phyloP scores from a whole-genome alignment of 2,113 vertebrate species.

The Saimiri boliviensis region DNA sequence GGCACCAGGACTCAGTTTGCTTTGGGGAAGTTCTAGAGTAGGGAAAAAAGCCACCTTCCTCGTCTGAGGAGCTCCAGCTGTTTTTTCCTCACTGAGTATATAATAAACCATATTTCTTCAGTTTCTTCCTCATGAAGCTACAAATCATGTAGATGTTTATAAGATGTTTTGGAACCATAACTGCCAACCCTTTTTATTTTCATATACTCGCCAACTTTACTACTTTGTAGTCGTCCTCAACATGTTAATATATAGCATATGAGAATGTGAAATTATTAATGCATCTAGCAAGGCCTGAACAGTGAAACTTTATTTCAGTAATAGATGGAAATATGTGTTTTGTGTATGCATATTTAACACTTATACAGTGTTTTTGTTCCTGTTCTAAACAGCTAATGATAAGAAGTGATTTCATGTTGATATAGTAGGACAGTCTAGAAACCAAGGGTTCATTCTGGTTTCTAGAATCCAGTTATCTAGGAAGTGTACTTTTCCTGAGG shows the following conservation, averaged over 20 bases:
- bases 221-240: background rate
- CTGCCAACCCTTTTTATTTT: background rate
- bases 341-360: slow-evolving; percentile 28
- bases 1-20: background rate
- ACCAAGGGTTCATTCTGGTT: background rate
- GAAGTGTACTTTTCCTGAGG: background rate
- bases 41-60: background rate
- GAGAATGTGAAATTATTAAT: slow-evolving; percentile 24
- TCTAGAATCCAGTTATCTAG: background rate
- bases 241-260: slow-evolving; percentile 31
- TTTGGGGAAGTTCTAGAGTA: background rate
- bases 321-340: background rate
- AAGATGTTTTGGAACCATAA: background rate
- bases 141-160: background rate
- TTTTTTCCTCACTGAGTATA: background rate
- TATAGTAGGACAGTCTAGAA: background rate
- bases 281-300: background rate
- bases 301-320: background rate
- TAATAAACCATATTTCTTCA: background rate
- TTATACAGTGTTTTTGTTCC: background rate
- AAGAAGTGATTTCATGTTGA: background rate
- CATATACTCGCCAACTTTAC: background rate
- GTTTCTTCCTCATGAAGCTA: background rate
- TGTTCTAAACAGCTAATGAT: background rate
- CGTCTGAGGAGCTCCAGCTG: background rate